phyloP scores from a whole-genome alignment of 2,113 vertebrate genomes.

The Urocynchramus pylzowi region DNA sequence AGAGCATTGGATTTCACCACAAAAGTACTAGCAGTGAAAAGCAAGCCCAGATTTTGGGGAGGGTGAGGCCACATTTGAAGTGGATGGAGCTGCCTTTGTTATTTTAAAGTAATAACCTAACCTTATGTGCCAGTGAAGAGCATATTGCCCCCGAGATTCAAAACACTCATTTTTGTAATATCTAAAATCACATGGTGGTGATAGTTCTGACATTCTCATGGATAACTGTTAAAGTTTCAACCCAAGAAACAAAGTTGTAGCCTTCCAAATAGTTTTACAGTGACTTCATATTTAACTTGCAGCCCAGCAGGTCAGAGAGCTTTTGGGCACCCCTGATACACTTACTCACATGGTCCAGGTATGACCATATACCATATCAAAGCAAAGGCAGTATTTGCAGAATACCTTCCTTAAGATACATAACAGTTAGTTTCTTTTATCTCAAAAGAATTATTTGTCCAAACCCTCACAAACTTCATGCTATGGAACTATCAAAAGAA shows the following conservation, averaged over 20 bases:
- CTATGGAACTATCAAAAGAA: neutral
- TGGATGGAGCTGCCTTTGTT: neutral
- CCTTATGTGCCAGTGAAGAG: neutral
- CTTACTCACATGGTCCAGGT: accelerated
- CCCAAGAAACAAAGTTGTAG: neutral
- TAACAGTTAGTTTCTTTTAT: neutral
- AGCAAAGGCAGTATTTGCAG: neutral
- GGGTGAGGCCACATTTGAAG: neutral
- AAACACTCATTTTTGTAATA: neutral
- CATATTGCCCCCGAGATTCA: neutral
- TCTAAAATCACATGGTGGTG: neutral
- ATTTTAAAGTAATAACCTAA: neutral
- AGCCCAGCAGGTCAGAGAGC: neutral
- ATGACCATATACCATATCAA: neutral
- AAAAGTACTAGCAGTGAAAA: neutral
- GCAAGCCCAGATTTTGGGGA: neutral
- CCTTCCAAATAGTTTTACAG: neutral
- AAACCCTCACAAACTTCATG: neutral
- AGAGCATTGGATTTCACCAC: neutral
- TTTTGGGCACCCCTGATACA: neutral
- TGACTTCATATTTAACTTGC: neutral
- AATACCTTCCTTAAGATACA: neutral
- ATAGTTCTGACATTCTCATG: neutral
- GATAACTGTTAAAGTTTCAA: neutral
- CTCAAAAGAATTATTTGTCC: neutral